A percentile compares a stretch with the other conserved stretches of the same genome.
Evolutionary conservation across 2,797 vertebrate genomes (phyloP).

Genomic region (Sebastiscus albofasciatus): DNA sequence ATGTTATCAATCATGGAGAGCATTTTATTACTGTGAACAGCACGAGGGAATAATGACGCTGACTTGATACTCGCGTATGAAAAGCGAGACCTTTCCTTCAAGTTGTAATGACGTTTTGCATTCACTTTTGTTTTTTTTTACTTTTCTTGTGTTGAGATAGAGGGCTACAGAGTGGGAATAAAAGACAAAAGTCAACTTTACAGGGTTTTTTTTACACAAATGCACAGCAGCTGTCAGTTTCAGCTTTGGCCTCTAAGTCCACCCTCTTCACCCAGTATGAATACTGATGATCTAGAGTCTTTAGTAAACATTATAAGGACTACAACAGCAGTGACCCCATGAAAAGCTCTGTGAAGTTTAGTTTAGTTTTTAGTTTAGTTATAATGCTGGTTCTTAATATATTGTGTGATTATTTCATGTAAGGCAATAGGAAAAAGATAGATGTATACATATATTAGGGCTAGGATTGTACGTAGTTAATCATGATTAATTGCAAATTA

Average conservation of each 20-base stretch:
- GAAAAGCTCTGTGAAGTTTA: not conserved
- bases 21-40: constrained; percentile 23
- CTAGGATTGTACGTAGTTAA: fast-evolving
- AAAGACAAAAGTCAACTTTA: not conserved
- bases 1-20: constrained; percentile 55
- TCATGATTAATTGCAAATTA: no score
- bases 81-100: not conserved
- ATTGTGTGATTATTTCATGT: not conserved
- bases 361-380: not conserved
- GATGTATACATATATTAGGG: fast-evolving
- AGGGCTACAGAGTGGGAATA: not conserved
- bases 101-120: not conserved
- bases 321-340: not conserved
- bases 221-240: not conserved
- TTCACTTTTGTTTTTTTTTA: not conserved
- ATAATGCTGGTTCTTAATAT: not conserved
- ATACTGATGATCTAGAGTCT: not conserved
- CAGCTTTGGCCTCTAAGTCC: not conserved
- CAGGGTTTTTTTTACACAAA: not conserved
- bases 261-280: not conserved
- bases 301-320: not conserved
- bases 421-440: not conserved
- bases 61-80: not conserved
- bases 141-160: not conserved
- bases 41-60: not conserved